Evolutionary conservation across 2,888 invertebrate species (phyloP), one percentile per base, ranked within the genome.

Genomic region (Peribatodes rhomboidaria): DNA sequence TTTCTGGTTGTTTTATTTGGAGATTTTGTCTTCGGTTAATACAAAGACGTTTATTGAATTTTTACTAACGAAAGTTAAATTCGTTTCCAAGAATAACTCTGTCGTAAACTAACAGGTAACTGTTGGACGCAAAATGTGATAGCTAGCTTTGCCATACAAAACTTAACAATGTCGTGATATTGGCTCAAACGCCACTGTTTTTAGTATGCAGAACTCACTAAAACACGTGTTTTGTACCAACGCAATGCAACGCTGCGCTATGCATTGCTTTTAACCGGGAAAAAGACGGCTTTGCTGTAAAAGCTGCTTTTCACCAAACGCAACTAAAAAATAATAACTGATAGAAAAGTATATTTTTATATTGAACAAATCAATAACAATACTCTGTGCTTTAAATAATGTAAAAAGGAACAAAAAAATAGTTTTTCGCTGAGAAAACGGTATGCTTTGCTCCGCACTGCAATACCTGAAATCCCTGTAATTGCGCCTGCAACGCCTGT

Each of bases 401-500:
- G 37, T n/a, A 11, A 14, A 37, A 37, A 13, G 11, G 18, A n/a
- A 42, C 33, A 14, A 14, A 11, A 14, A 2, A 46, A 37, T 35
- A 33, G 27, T 22, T n/a, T 10, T n/a, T 20, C 20, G n/a, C n/a
- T 0, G 6, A n/a, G 4, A 49, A 31, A 49, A 49, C 39, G 11
- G 64, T 60, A 52, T 22, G 53, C 63, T 65, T 54, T 56, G 49
- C 53, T 47, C 14, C 20, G 50, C 56, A 60, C 33, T 39, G 47
- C 14, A 47, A 39, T 39, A 46, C 18, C 20, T 37, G 47, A 35
- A 46, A 63, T 61, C 58, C 63, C 68, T 66, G 33, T 63, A 57
- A 61, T 46, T 55, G 49, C 47, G 57, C 54, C 67, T 64, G 70
- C 72, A 69, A 72, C 72, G 69, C 65, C 58, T 61, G 53, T 71